Conservation (phyloP, 2,113 vertebrate species). For the Brachyhypopomus gauderio region DNA sequence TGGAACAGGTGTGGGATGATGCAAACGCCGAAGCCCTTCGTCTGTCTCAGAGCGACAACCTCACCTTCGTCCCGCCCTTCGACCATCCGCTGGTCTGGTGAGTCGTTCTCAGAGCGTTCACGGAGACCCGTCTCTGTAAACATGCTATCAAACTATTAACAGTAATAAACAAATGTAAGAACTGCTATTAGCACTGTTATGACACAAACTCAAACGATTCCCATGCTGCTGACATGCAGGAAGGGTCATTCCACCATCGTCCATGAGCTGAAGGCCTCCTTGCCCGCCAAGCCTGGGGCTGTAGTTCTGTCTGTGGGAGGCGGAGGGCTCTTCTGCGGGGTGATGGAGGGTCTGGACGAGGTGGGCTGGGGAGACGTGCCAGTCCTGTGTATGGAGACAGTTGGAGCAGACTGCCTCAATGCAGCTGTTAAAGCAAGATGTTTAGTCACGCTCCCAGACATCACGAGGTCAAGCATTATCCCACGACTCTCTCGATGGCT, state of each 20-base stretch:
- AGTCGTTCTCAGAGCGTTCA: not conserved
- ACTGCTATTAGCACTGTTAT: not conserved
- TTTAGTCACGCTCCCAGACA: constrained; percentile 75
- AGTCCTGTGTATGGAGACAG: constrained; percentile 77
- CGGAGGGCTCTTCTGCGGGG: constrained; percentile 80
- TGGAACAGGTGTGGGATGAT: constrained; percentile 78
- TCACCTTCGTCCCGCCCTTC: constrained; percentile 74
- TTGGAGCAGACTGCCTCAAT: constrained; percentile 77
- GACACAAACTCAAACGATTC: not conserved
- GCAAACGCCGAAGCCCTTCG: constrained; percentile 73
- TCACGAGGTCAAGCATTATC: constrained; percentile 72
- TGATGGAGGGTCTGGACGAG: constrained; percentile 73
- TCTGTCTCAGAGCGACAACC: constrained; percentile 66
- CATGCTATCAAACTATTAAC: no score
- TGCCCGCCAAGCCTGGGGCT: constrained; percentile 73
- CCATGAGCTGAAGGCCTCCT: constrained; percentile 66
- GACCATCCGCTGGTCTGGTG: constrained; percentile 81
- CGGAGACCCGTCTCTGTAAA: not conserved
- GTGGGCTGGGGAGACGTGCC: constrained; percentile 75
- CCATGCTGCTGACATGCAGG: constrained; percentile 57
- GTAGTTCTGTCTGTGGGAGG: constrained; percentile 77
- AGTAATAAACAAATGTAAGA: no score
- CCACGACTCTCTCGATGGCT: not conserved
- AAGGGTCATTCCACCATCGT: constrained; percentile 75
- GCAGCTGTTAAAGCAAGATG: constrained; percentile 70